Evolutionary conservation across 2,113 vertebrate genomes (phyloP).

Genomic region (Pipra filicauda): DNA sequence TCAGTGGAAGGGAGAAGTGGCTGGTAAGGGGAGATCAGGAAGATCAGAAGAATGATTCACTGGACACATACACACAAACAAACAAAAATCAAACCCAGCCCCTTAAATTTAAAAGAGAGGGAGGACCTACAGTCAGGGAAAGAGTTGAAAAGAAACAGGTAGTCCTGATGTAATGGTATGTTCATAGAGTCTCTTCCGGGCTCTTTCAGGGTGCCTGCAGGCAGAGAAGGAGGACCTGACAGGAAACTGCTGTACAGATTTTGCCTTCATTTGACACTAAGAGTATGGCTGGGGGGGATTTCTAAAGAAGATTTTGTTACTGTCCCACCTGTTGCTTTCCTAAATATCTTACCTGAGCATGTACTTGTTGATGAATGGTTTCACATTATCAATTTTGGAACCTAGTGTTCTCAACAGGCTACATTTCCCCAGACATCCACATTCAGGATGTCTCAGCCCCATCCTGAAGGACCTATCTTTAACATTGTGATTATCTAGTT

Average conservation of each 20-base stretch:
- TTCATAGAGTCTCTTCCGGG: not conserved
- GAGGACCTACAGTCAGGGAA: fast-evolving
- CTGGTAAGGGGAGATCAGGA: fast-evolving
- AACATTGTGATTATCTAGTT: not conserved
- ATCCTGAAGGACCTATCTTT: not conserved
- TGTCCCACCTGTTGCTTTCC: not conserved
- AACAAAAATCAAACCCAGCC: not conserved
- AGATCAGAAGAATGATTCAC: not conserved
- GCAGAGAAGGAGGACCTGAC: not conserved
- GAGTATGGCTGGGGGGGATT: not conserved
- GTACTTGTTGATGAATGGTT: not conserved
- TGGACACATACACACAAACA: not conserved
- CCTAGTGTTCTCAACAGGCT: not conserved
- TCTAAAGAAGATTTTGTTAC: not conserved
- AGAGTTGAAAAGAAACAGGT: not conserved
- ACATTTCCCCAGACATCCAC: not conserved
- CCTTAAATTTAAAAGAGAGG: not conserved
- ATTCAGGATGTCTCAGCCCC: not conserved
- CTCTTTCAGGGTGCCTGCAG: not conserved
- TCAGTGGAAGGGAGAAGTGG: not conserved
- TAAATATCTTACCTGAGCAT: not conserved
- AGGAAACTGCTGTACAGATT: not conserved
- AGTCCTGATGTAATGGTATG: not conserved
- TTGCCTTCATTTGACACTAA: not conserved
- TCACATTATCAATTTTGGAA: not conserved